Evolutionary conservation across 2,113 vertebrate genomes (phyloP).

Genomic region (Cavia porcellus): DNA sequence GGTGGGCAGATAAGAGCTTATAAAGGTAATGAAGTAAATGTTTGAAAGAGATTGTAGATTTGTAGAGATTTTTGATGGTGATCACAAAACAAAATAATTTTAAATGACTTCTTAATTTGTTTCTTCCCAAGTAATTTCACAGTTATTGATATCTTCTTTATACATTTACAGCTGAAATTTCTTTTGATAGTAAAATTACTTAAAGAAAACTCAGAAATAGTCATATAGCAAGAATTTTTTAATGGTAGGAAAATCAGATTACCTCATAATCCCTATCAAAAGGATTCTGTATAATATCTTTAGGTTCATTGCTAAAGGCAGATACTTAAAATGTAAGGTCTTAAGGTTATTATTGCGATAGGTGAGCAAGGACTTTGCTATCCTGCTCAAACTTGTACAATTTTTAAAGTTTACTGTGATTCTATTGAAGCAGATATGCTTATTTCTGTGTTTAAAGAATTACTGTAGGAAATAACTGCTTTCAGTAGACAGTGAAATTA

Average conservation of each 20-base stretch:
- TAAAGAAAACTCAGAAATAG: constrained; percentile 41
- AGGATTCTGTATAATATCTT: background rate
- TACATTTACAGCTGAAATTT: background rate
- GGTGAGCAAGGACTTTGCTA: background rate
- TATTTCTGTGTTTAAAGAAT: constrained; percentile 56
- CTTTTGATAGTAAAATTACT: background rate
- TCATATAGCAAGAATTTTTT: background rate
- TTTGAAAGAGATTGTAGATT: background rate
- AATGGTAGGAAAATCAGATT: background rate
- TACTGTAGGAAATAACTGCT: constrained; percentile 59
- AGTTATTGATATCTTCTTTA: background rate
- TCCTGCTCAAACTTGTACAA: background rate
- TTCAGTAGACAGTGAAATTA: constrained; percentile 53
- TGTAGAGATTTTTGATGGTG: background rate
- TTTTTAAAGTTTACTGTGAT: constrained; percentile 30
- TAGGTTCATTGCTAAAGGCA: background rate
- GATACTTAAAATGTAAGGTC: background rate
- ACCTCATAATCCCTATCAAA: background rate
- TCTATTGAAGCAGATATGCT: constrained; percentile 17
- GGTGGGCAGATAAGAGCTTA: background rate
- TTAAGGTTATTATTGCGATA: background rate
- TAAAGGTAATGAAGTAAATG: background rate
- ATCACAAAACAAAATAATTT: constrained; percentile 5
- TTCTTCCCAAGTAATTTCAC: constrained; percentile 2
- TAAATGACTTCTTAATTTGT: background rate